Evolutionary conservation across 92 coral and sea anemone genomes (phyloP).

Genomic region (Metridium senile): DNA sequence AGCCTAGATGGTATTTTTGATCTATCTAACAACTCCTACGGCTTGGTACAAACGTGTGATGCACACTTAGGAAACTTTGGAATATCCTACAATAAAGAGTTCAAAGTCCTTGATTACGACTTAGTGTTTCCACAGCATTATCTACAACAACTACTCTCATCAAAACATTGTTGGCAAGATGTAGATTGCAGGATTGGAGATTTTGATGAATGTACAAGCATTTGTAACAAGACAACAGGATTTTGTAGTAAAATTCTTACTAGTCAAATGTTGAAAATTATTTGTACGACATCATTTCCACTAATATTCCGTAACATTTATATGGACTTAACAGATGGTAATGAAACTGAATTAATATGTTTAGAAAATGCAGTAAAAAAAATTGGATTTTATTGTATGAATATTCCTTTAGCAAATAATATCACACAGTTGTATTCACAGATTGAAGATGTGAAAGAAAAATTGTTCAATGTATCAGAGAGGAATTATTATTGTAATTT

Average conservation of each 20-base stretch:
- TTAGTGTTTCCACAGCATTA: conserved; percentile 28
- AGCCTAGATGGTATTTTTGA: conserved; percentile 50
- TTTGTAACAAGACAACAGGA: conserved; percentile 49
- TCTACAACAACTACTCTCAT: conserved; percentile 20
- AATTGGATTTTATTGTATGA: conserved; percentile 24
- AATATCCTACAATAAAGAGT: conserved; percentile 37
- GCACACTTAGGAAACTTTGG: conserved; percentile 80
- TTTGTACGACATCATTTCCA: conserved; percentile 40
- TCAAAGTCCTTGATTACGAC: conserved; percentile 68
- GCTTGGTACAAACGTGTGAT: conserved; percentile 77
- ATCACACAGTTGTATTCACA: conserved; percentile 7
- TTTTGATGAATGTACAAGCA: conserved; percentile 48
- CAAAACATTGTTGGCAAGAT: conserved; percentile 42
- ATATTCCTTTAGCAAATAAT: conserved; percentile 8
- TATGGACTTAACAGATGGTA: not conserved
- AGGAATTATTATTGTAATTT: not conserved
- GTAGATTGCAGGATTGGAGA: conserved; percentile 53
- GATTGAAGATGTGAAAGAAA: conserved; percentile 21
- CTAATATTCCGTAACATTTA: conserved; percentile 15
- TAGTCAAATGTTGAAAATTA: conserved; percentile 52
- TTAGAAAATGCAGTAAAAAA: conserved; percentile 19
- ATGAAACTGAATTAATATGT: conserved; percentile 6
- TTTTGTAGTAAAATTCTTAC: conserved; percentile 36
- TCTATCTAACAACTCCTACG: conserved; percentile 59
- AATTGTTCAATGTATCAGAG: conserved; percentile 1